Evolutionary conservation across 2,113 vertebrate genomes (phyloP).

Genomic region (Agapornis roseicollis): DNA sequence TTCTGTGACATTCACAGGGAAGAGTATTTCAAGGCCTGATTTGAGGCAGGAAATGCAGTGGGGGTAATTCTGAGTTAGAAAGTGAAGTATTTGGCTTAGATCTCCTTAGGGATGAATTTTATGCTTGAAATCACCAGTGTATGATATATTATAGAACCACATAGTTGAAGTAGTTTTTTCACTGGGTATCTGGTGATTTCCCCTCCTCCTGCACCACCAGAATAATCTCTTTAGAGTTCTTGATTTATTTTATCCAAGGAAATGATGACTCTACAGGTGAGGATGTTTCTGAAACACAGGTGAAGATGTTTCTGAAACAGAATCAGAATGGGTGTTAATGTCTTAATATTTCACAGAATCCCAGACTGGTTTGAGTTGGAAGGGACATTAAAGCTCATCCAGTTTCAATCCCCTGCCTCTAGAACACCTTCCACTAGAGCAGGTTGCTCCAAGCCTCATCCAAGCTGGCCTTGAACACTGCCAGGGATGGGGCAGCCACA

Average conservation of each 20-base stretch:
- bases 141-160: not conserved
- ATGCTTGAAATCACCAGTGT: not conserved
- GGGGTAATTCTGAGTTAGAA: not conserved
- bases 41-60: not conserved
- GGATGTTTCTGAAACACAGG: not conserved
- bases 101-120: not conserved
- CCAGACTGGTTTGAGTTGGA: not conserved
- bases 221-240: not conserved
- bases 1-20: not conserved
- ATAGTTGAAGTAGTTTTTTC: not conserved
- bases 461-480: not conserved
- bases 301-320: not conserved
- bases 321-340: not conserved
- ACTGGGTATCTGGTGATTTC: not conserved
- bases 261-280: not conserved
- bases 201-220: rapidly evolving
- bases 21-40: not conserved
- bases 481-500: not conserved
- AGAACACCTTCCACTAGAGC: not conserved
- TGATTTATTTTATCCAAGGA: not conserved
- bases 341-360: not conserved
- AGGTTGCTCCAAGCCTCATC: rapidly evolving
- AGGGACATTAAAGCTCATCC: not conserved
- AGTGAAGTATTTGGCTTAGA: not conserved
- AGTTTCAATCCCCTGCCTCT: not conserved